Conservation (phyloP, 2,797 vertebrate species). For the Megaceryle alcyon region DNA sequence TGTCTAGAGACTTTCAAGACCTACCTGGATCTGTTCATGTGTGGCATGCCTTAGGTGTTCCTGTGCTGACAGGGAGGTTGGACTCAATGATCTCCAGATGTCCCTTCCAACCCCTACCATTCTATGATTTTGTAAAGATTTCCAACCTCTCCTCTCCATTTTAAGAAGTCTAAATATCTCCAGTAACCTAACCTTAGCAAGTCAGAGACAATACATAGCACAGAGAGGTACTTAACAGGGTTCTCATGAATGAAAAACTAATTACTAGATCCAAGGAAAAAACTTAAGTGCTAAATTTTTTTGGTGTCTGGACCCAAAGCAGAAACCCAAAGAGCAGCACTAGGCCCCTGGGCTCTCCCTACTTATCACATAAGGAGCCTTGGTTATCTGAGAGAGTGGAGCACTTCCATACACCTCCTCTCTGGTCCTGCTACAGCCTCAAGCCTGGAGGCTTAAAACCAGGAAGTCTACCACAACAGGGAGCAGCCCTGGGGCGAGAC, state of each 20-base stretch:
- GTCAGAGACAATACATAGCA: background rate
- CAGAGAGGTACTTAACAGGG: background rate
- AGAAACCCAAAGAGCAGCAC: background rate
- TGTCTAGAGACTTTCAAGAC: no score
- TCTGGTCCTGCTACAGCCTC: slow-evolving; percentile 56
- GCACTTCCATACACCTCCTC: slow-evolving; percentile 7
- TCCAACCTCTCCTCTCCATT: background rate
- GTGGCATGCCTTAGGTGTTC: no score
- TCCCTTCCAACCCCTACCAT: no score
- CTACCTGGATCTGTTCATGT: no score
- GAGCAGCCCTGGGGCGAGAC: slow-evolving; percentile 39
- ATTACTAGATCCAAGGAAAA: background rate
- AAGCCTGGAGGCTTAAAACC: slow-evolving; percentile 37
- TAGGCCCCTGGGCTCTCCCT: background rate
- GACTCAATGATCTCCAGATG: no score
- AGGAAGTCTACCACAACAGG: slow-evolving; percentile 62
- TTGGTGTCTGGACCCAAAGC: background rate
- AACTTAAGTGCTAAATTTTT: background rate
- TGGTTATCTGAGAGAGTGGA: background rate
- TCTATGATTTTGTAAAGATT: background rate
- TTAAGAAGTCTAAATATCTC: background rate
- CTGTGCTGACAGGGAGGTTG: no score
- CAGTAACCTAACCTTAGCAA: background rate
- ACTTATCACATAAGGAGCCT: background rate
- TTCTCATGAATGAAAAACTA: background rate